phyloP scores from a whole-genome alignment of 2,113 vertebrate species.

The Phylloscopus trochiloides region DNA sequence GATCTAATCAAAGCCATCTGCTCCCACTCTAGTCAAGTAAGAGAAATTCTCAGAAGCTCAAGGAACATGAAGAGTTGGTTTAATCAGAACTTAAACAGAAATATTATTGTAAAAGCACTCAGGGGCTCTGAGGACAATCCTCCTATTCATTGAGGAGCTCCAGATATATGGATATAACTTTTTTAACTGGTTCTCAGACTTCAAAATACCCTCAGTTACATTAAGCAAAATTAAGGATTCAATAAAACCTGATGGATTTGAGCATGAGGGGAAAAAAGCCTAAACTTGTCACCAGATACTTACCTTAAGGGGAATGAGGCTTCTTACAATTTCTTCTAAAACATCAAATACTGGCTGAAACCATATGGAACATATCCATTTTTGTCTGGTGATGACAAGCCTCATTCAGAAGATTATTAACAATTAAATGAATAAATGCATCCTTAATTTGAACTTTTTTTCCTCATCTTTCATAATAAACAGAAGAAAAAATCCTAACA shows the following conservation, averaged over 20 bases:
- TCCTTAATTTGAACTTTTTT: not conserved
- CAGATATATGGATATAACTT: not conserved
- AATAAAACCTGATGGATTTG: not conserved
- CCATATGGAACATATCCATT: not conserved
- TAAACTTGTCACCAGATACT: not conserved
- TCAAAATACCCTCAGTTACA: not conserved
- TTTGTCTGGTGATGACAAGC: not conserved
- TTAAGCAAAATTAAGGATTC: slow-evolving; percentile 6
- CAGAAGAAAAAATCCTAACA: not conserved
- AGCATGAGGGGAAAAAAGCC: not conserved
- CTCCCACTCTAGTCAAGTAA: not conserved
- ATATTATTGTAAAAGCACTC: slow-evolving; percentile 6
- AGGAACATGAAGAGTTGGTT: slow-evolving; percentile 1
- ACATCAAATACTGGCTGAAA: not conserved
- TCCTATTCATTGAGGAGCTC: not conserved
- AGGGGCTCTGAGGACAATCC: not conserved
- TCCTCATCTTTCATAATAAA: not conserved
- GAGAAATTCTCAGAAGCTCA: slow-evolving; percentile 36
- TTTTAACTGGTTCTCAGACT: not conserved
- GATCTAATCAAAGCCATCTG: slow-evolving; percentile 72
- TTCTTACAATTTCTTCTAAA: not conserved
- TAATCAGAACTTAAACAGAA: slow-evolving; percentile 1
- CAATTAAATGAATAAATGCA: not conserved
- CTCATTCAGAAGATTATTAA: not conserved
- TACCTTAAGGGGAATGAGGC: not conserved